A percentile compares a stretch with the other conserved stretches of the same genome.
These are phyloP conservation scores for Dromius quadrimaculatus DNA, from an alignment of 2,888 invertebrate species.

Conservation along the genomic window DNA sequence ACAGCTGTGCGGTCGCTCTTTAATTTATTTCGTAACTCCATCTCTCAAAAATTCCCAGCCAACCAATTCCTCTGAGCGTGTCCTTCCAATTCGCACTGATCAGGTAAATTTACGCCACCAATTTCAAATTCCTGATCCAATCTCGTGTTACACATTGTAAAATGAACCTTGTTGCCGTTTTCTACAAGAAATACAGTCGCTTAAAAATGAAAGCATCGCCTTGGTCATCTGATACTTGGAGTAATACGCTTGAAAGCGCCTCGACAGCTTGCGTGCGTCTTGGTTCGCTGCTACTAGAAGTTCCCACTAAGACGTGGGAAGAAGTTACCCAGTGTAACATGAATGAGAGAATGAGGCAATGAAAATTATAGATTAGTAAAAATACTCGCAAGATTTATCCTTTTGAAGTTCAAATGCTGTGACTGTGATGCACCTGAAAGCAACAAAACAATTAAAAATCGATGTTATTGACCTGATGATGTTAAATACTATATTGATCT, in stretches of 20 bases:
- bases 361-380: too few relatives aligned
- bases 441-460: too few relatives aligned
- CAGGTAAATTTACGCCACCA: constrained; percentile 13
- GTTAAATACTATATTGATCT: too few relatives aligned
- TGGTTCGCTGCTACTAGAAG: not conserved
- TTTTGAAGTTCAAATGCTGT: too few relatives aligned
- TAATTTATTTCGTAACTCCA: too few relatives aligned
- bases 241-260: constrained; percentile 18
- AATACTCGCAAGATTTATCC: too few relatives aligned
- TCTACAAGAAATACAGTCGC: not conserved
- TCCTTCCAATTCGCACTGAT: constrained; percentile 6
- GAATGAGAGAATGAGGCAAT: not conserved
- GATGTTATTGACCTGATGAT: too few relatives aligned
- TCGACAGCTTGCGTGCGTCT: constrained; percentile 5
- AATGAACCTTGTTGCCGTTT: not conserved
- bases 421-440: too few relatives aligned
- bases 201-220: not conserved
- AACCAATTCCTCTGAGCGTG: not conserved
- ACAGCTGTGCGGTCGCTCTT: too few relatives aligned
- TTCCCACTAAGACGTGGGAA: constrained; percentile 32
- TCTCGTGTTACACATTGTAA: not conserved
- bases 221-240: constrained; percentile 28
- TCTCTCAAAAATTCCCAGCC: not conserved
- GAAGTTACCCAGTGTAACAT: constrained; percentile 3
- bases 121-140: constrained; percentile 11